Percentiles rank a stretch among this genome's conserved stretches.
These are phyloP conservation scores for Heliothis virescens DNA, from an alignment of 1,140 invertebrate species.

Conservation along the genomic window DNA sequence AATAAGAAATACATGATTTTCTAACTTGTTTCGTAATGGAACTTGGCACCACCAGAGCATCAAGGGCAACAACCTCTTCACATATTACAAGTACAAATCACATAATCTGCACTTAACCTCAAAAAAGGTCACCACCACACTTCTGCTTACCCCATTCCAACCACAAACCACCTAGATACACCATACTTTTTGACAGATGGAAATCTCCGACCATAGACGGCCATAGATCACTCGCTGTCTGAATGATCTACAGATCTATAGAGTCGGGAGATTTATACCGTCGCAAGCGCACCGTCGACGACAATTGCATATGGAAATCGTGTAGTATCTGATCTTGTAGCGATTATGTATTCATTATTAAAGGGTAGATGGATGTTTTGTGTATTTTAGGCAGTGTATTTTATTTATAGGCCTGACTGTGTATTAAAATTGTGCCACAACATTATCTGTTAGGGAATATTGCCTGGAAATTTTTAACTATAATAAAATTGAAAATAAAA, in stretches of 20 bases:
- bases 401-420: not conserved
- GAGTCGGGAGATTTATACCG: conserved; percentile 19
- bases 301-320: conserved; percentile 45
- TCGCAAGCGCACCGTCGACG: conserved; percentile 12
- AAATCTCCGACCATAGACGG: conserved; percentile 12
- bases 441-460: not conserved
- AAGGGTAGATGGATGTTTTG: conserved; percentile 1
- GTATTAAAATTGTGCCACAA: too few species aligned
- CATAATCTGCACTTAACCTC: not conserved
- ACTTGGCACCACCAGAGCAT: too few species aligned
- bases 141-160: conserved; percentile 11
- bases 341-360: conserved; percentile 29
- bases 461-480: too few species aligned
- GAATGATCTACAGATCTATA: conserved; percentile 39
- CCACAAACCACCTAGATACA: conserved; percentile 19
- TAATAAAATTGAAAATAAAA: too few species aligned
- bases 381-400: not conserved
- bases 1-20: too few species aligned
- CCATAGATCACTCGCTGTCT: conserved; percentile 38
- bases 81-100: not conserved
- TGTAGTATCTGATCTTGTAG: conserved; percentile 26
- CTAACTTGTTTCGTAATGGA: too few species aligned
- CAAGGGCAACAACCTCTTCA: too few species aligned
- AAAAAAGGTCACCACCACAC: not conserved
- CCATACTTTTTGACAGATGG: conserved; percentile 29